Evolutionary conservation across 1,140 invertebrate genomes (phyloP), one percentile per base, ranked within the genome.

Genomic region (Episyrphus balteatus): DNA sequence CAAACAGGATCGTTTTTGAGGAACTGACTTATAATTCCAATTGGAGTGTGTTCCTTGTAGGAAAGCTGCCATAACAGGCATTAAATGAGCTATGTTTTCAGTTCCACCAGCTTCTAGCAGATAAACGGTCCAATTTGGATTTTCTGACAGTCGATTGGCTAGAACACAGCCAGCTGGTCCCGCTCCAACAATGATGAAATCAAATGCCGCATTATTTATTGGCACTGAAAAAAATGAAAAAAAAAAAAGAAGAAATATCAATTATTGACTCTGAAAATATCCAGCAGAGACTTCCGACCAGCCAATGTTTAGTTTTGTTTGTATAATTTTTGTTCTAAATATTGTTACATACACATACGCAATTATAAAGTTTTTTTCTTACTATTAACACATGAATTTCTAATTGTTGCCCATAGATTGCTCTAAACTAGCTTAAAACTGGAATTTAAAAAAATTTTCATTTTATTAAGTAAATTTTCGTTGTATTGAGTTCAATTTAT

Each of bases 131-230:
- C 68, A 69, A 11, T 64, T 51, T 0, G 51, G 50, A 14, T 68
- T 61, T 55, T 75, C 69, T 1, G 59, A 40, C 70, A 87, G 58
- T 19, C 82, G 69, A 58, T 82, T 89, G 0, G 91, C 91, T 11
- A 95, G 61, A 2, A 92, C 88, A 26, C 84, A 78, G 12, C 82
- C 82, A 71, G 61, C 63, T 0, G 88, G 88, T 11, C 92, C 92
- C 0, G 80, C 86, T 1, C 92, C 92, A 3, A 96, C 77, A 38
- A 88, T 75, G 19, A 91, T 82, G 54, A 90, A 91, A 66, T 92
- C 87, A 53, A 90, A 92, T 9, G 13, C 55, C 3, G 50, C 46
- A 14, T 32, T 44, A 6, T 65, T 39, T 17, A 39, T 37, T 15
- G 62, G 62, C 3, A 53, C 62, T 64, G 43, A 26, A 44, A 18